Evolutionary conservation across 2,113 vertebrate species (phyloP).

Genomic region (Alaudala cheleensis): DNA sequence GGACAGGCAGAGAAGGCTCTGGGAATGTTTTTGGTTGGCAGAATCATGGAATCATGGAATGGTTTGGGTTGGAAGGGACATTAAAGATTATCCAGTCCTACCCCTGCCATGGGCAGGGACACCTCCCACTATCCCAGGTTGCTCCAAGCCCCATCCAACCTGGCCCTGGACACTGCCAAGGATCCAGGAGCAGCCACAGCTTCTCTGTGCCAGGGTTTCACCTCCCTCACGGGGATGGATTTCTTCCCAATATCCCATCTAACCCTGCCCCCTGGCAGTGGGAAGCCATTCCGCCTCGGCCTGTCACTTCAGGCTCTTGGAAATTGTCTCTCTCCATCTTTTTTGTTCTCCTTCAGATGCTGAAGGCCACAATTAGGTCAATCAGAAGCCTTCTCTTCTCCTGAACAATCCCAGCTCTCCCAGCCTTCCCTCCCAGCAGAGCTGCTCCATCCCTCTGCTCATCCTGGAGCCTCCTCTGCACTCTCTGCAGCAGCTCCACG

Average conservation of each 20-base stretch:
- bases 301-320: neutral
- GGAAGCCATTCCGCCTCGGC: neutral
- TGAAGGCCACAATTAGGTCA: neutral
- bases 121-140: fast-evolving
- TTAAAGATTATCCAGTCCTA: fast-evolving
- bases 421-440: neutral
- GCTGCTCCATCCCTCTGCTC: neutral
- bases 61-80: neutral
- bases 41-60: neutral
- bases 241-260: neutral
- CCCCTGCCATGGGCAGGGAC: neutral
- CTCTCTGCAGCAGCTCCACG: neutral
- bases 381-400: fast-evolving
- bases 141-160: fast-evolving
- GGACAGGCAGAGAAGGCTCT: neutral
- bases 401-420: neutral
- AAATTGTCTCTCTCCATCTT: neutral
- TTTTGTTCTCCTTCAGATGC: neutral
- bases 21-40: neutral
- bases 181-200: neutral
- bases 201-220: neutral
- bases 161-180: neutral
- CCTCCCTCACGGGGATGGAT: fast-evolving
- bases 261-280: neutral
- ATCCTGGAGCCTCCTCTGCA: neutral